Percentiles rank a stretch among this genome's conserved stretches.
These are phyloP conservation scores for Propithecus deckenii DNA, from an alignment of 2,797 vertebrate species.

Conservation along the genomic window DNA sequence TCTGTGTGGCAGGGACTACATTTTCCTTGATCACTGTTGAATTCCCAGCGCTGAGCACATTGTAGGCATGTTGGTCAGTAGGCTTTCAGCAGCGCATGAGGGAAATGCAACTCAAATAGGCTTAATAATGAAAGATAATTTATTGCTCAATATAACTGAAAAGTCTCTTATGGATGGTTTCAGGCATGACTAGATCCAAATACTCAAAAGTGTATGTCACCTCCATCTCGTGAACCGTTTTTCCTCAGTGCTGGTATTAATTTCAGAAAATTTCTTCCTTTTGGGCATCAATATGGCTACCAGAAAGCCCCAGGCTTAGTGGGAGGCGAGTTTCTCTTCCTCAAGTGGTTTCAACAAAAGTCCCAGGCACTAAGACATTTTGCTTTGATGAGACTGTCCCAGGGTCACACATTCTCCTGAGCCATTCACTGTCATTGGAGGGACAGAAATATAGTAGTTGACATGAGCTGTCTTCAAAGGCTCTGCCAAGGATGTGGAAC, in stretches of 20 bases:
- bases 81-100: not conserved
- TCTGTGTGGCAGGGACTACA: not conserved
- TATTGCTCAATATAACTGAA: not conserved
- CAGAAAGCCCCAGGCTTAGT: not conserved
- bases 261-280: not conserved
- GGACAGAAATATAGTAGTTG: not conserved
- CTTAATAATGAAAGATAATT: not conserved
- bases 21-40: not conserved
- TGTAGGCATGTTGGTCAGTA: constrained; percentile 59
- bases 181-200: not conserved
- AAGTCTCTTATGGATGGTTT: not conserved
- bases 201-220: not conserved
- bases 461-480: not conserved
- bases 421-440: not conserved
- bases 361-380: not conserved
- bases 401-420: not conserved
- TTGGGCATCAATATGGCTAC: not conserved
- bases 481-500: not conserved
- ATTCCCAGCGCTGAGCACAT: constrained; percentile 46
- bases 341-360: not conserved
- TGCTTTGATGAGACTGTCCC: not conserved
- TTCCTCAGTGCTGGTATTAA: not conserved
- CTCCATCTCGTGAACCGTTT: not conserved
- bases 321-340: not conserved
- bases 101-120: not conserved